Evolutionary conservation across 2,113 vertebrate species (phyloP).

Genomic region (Pseudopodoces humilis): DNA sequence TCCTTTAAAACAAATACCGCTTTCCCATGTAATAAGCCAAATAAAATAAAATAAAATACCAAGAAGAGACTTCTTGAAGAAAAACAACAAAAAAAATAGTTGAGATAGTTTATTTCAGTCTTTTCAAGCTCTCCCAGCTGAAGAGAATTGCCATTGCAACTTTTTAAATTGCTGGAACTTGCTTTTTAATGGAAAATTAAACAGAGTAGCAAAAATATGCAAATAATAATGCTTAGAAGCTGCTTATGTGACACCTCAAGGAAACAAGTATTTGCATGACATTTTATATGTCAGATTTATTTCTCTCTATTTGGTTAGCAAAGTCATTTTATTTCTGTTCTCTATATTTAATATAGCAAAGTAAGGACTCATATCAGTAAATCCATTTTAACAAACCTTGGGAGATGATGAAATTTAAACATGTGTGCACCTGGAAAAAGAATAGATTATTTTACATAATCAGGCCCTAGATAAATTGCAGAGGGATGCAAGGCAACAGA

Average conservation of each 20-base stretch:
- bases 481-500: not conserved
- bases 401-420: not conserved
- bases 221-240: not conserved
- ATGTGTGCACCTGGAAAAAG: not conserved
- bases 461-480: not conserved
- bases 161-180: not conserved
- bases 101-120: not conserved
- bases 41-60: constrained; percentile 62
- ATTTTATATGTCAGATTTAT: not conserved
- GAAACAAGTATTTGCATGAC: not conserved
- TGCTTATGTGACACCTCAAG: not conserved
- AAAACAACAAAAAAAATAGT: not conserved
- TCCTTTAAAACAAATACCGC: constrained; percentile 3
- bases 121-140: not conserved
- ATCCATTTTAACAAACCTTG: not conserved
- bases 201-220: not conserved
- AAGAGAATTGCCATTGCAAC: not conserved
- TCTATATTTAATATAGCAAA: not conserved
- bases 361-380: not conserved
- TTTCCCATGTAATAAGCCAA: constrained; percentile 58
- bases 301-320: not conserved
- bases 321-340: not conserved
- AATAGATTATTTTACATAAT: not conserved
- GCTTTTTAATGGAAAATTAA: not conserved
- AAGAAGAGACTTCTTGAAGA: not conserved